Evolutionary conservation across 2,888 invertebrate species (phyloP), one percentile per base, ranked within the genome.

Genomic region (Apamea epomidion): DNA sequence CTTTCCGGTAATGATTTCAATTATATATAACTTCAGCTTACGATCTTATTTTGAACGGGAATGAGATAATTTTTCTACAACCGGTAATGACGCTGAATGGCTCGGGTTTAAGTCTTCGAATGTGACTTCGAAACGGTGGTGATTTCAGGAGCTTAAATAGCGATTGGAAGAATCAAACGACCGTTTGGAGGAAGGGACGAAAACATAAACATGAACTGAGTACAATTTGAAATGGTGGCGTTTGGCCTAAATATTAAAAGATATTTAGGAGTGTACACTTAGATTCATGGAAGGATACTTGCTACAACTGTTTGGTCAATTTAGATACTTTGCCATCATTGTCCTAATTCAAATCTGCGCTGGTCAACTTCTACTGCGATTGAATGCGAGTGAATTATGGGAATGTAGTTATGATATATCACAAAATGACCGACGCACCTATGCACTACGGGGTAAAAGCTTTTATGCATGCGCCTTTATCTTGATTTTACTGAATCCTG

Each of bases 1-100:
- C 85, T 87, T 87, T 84, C 83, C 85, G 68, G 90, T 90, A 92
- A 91, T 91, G 89, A 89, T 92, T 93, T 92, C 92, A 92, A 92
- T 93, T 93, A 92, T 90, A 87, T 81, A 82, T 77, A 87, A 84
- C 69, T 87, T 89, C 87, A 81, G 87, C 86, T 85, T 81, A 84
- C 90, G 82, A 87, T 87, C 89, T 84, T 82, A 84, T 89, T 90
- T 80, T 76, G 75, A 78, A 82, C 60, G 88, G 84, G 85, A 90
- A 90, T 86, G 85, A 80, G 87, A 89, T 82, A 83, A 87, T 88
- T 89, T 89, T 89, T 88, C 84, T 88, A 82, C 80, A 78, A 82
- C 77, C 79, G 74, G 84, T 87, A 89, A 90, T 90, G 83, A 84
- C 70, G 72, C 67, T 76, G 72, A 86, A 83, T 80, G 74, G 71